Conservation (phyloP, 2,888 invertebrate genomes). For the Machimus rusticus region DNA sequence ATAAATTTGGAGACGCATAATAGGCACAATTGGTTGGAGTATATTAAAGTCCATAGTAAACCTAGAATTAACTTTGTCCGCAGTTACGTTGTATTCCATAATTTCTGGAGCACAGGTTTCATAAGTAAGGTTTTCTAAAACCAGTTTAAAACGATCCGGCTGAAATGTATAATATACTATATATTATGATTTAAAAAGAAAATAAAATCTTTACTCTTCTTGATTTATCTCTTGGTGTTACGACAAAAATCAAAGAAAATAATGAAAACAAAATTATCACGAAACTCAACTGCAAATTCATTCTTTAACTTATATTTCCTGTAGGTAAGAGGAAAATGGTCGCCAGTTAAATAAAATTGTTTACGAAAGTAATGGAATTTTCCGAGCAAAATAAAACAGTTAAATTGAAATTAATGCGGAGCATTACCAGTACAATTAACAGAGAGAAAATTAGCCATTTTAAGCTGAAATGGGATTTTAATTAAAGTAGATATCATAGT, state of each 20-base stretch:
- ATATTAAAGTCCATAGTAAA: not conserved
- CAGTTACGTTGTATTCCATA: not conserved
- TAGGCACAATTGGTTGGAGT: not conserved
- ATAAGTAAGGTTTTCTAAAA: not conserved
- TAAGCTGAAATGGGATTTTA: not conserved
- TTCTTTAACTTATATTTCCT: not conserved
- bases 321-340: not conserved
- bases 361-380: not conserved
- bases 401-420: not conserved
- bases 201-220: not conserved
- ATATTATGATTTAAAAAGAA: not conserved
- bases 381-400: not conserved
- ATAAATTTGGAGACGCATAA: not conserved
- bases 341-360: not conserved
- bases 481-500: not conserved
- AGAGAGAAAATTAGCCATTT: not conserved
- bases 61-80: not conserved
- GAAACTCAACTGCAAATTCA: not conserved
- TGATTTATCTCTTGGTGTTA: not conserved
- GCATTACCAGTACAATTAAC: not conserved
- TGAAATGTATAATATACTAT: not conserved
- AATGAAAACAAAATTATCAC: not conserved
- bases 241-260: not conserved
- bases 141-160: not conserved
- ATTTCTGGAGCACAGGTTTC: not conserved